A percentile compares a stretch with the other conserved stretches of the same genome.
phyloP scores from a whole-genome alignment of 2,113 vertebrate species.

The Puma concolor region DNA sequence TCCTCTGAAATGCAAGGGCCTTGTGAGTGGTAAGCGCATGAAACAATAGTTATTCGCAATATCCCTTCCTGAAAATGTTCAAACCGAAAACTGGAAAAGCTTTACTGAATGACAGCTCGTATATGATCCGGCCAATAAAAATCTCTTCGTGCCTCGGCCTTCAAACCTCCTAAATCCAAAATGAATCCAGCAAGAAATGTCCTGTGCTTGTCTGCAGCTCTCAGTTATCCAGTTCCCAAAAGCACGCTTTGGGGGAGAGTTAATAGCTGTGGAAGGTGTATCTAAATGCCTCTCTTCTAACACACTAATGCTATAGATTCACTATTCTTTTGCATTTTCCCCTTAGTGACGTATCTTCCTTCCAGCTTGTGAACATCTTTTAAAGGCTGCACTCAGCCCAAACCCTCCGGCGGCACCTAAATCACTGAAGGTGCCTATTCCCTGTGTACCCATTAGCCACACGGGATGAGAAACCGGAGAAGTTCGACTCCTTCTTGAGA shows the following conservation, averaged over 20 bases:
- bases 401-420: neutral
- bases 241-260: neutral
- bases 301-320: neutral
- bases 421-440: neutral
- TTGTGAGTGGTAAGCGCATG: constrained; percentile 3
- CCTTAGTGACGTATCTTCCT: neutral
- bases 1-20: constrained; percentile 5
- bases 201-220: neutral
- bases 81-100: constrained; percentile 8
- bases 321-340: neutral
- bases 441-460: neutral
- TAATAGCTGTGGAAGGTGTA: neutral
- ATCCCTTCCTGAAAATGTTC: constrained; percentile 39
- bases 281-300: constrained; percentile 8
- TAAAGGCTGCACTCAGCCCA: neutral
- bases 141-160: constrained; percentile 3
- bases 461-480: neutral
- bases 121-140: constrained; percentile 21
- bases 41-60: constrained; percentile 46
- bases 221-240: constrained; percentile 26
- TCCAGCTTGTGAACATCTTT: neutral
- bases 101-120: constrained; percentile 48
- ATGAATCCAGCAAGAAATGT: constrained; percentile 21
- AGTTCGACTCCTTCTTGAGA: neutral
- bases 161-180: constrained; percentile 48